Evolutionary conservation across 2,797 vertebrate genomes (phyloP), one percentile per base, ranked within the genome.

Genomic region (Loris lydekkerianus): DNA sequence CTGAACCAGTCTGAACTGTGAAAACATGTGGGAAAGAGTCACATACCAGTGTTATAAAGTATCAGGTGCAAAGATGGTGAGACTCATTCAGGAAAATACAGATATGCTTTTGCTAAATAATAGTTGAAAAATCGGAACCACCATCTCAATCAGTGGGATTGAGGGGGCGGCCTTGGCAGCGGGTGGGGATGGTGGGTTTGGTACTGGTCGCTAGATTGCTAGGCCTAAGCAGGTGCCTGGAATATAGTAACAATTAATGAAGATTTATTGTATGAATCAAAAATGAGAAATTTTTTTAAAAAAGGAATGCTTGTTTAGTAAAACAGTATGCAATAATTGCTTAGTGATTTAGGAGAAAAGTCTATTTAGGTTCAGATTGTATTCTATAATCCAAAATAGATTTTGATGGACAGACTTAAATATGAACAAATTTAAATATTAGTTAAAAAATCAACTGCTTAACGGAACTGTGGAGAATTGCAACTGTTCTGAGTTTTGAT

Each of bases 321-420:
- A 72, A 73, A 31, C 56, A 78, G 21, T 60, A 85, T 5, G n/a
- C n/a, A 69, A 84, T 76, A 37, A 87, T 46, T 72, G n/a, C 34
- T 89, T 67, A 56, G 34, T 46, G n/a, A 88, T 53, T 95, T 43
- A 18, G 49, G 53, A 77, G 31, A 86, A 84, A 93, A 61, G 70
- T 76, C 56, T 86, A 27, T 20, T 92, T 76, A 92, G 53, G 58
- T n/a, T 89, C 43, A 76, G 69, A 84, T 31, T 43, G 15, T 78
- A 53, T 63, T 89, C 63, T 83, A 2, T 8, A 37, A 63, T 21
- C n/a, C 23, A 58, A 25, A 49, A n/a, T 82, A 13, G 7, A 93
- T 78, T 76, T 56, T 40, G 25, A 53, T 49, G 29, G 40, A 46
- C 21, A 65, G 46, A 29, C 31, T 60, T 25, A 77, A 95, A 86